Base-by-base conservation (phyloP, 2,797 vertebrate species). In the Pteronotus mesoamericanus region DNA sequence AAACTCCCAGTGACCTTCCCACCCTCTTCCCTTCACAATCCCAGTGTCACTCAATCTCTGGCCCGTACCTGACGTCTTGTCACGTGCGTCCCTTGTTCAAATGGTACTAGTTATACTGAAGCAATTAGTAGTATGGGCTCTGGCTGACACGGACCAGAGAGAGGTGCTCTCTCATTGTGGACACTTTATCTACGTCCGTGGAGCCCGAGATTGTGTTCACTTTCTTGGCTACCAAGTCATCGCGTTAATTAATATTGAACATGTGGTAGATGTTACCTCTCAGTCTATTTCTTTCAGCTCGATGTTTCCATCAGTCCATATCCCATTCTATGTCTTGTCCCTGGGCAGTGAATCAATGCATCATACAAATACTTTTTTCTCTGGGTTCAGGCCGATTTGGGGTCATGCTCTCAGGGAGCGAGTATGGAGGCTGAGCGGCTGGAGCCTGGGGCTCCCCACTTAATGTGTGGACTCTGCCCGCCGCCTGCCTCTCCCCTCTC, bases 151-250 rank as follows among this genome's bases (percentile, higher is more conserved):
- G 37, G 46, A 21, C 39, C 11, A 4, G 2, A 9, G 22, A 39
- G 51, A 90, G 51, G 21, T 21, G 86, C 64, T 37, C 16, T 51
- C 21, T 68, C 14, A 1, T 24, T 46, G 24, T 2, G 11, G 59
- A n/a, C 39, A 8, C 32, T 57, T 55, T 3, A 32, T 39, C 61
- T 24, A 3, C 0, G 0, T 83, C 71, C 51, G 1, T 0, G 0
- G n/a, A 68, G 72, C 48, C 69, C 0, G 11, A 39, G 79, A 37
- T 69, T 22, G 15, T 6, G 0, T 68, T 69, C 71, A 8, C 59
- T 18, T 9, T 75, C 68, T 39, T 15, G 29, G 29, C 32, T n/a
- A 32, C 44, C 18, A 0, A 14, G 29, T 55, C 53, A 32, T 12
- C n/a, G 0, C 2, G 3, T 37, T 34, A 21, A 42, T 64, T 61